Evolutionary conservation across 2,113 vertebrate genomes (phyloP).

Genomic region (Formicarius rufipectus): DNA sequence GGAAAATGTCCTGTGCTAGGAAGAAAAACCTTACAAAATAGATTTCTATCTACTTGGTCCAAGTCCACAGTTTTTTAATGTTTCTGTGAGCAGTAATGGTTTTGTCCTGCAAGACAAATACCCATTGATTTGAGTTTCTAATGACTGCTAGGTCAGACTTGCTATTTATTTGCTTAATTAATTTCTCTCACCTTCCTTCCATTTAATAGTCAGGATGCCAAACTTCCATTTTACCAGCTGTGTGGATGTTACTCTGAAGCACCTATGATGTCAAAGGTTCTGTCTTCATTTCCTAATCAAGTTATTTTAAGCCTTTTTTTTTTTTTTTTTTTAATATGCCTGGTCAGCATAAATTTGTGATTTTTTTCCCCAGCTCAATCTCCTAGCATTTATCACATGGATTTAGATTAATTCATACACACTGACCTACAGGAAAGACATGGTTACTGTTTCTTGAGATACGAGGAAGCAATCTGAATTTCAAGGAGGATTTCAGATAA

Average conservation of each 20-base stretch:
- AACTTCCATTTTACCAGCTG: neutral
- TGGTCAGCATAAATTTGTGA: neutral
- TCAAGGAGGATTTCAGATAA: neutral
- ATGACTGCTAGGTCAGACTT: neutral
- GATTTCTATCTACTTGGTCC: neutral
- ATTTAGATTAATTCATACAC: neutral
- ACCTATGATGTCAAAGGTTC: conserved; percentile 8
- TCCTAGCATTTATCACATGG: neutral
- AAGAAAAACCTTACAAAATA: neutral
- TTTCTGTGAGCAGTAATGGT: neutral
- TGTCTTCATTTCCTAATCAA: conserved; percentile 9
- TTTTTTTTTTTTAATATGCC: neutral
- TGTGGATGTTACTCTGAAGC: neutral
- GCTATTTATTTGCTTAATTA: conserved; percentile 29
- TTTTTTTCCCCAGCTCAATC: neutral
- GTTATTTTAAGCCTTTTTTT: neutral
- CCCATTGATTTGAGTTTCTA: neutral
- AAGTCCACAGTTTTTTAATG: neutral
- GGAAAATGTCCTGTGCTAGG: neutral
- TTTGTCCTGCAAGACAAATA: conserved; percentile 12
- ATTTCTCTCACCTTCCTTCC: conserved; percentile 37
- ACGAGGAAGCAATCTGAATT: neutral
- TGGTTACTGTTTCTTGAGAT: neutral
- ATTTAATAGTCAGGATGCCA: neutral
- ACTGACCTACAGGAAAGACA: neutral